phyloP scores from a whole-genome alignment of 1,140 invertebrate genomes.

The Meteorus sp. region DNA sequence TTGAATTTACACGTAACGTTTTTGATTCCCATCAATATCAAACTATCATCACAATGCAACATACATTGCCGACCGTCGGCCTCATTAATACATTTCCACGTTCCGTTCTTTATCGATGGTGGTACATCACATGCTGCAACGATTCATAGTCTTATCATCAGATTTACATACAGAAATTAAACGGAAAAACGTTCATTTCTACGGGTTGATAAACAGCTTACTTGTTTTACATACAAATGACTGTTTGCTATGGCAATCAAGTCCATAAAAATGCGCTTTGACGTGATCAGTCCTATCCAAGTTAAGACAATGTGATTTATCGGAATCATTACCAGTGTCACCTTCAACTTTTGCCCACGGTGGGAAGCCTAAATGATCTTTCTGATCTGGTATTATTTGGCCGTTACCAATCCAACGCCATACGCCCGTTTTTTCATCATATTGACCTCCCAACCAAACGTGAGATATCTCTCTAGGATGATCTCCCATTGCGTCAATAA shows the following conservation, averaged over 20 bases:
- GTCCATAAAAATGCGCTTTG: slow-evolving; percentile 37
- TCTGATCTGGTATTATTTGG: slow-evolving; percentile 27
- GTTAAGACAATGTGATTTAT: slow-evolving; percentile 35
- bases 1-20: slow-evolving; percentile 30
- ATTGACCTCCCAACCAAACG: slow-evolving; percentile 35
- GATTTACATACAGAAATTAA: no score
- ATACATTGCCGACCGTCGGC: slow-evolving; percentile 29
- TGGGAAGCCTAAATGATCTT: slow-evolving; percentile 30
- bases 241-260: slow-evolving; percentile 39
- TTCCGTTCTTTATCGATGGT: slow-evolving; percentile 36
- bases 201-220: no score
- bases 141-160: no score
- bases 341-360: slow-evolving; percentile 32
- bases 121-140: slow-evolving; percentile 32
- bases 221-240: slow-evolving; percentile 39
- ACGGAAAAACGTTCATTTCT: no score
- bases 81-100: slow-evolving; percentile 36
- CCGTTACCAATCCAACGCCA: slow-evolving; percentile 37
- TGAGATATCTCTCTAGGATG: slow-evolving; percentile 39
- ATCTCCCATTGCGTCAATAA: slow-evolving; percentile 41
- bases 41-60: slow-evolving; percentile 32
- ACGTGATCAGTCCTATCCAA: slow-evolving; percentile 38
- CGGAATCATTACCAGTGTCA: slow-evolving; percentile 23
- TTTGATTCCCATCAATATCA: slow-evolving; percentile 33
- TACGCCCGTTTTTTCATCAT: slow-evolving; percentile 23